A percentile compares a stretch with the other conserved stretches of the same genome.
phyloP scores from a whole-genome alignment of 2,888 invertebrate genomes.

The Pandemis cinnamomeana region DNA sequence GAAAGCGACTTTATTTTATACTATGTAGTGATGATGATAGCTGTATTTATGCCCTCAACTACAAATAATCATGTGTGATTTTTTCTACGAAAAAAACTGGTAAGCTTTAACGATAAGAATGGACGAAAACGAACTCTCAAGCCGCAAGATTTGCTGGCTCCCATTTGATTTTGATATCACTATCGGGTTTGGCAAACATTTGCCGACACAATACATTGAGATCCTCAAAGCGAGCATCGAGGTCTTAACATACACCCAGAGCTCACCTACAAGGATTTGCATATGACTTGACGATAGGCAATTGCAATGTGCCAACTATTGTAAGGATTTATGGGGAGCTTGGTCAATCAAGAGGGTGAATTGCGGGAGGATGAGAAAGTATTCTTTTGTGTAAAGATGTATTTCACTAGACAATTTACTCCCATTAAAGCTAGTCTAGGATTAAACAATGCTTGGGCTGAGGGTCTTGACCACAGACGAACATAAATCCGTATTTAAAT shows the following conservation, averaged over 20 bases:
- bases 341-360: background rate
- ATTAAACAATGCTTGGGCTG: too few species aligned
- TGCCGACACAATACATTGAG: background rate
- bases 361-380: background rate
- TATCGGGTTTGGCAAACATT: slow-evolving; percentile 6
- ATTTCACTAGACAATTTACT: too few species aligned
- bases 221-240: slow-evolving; percentile 9
- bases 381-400: background rate
- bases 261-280: background rate
- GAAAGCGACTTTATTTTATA: too few species aligned
- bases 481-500: too few species aligned
- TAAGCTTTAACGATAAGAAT: too few species aligned
- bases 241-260: background rate
- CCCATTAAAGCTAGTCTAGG: too few species aligned
- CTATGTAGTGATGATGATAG: too few species aligned
- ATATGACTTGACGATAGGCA: slow-evolving; percentile 16
- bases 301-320: background rate
- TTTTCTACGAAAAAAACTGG: too few species aligned
- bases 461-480: too few species aligned
- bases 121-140: too few species aligned
- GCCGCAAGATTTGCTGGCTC: background rate
- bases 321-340: background rate
- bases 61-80: too few species aligned
- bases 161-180: background rate
- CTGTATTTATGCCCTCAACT: too few species aligned